These are phyloP conservation scores for Capreolus pygargus DNA, from an alignment of 2,113 vertebrate species.

Conservation along the genomic window DNA sequence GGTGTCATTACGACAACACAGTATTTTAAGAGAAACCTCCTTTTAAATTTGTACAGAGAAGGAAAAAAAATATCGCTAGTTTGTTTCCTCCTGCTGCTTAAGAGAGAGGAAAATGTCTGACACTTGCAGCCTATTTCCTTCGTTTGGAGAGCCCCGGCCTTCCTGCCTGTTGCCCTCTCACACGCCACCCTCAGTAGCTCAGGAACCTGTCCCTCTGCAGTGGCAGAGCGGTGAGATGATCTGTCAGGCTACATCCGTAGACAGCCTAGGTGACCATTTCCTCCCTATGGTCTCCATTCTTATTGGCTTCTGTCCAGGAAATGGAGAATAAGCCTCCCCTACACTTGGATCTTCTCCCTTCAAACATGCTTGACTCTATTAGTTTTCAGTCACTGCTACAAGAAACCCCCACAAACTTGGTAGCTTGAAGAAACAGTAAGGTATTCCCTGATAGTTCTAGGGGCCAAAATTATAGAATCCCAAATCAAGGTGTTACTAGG, in stretches of 20 bases:
- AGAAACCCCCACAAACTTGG: neutral
- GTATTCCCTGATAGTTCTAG: neutral
- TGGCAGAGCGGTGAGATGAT: neutral
- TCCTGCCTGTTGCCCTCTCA: too few relatives aligned
- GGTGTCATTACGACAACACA: too few relatives aligned
- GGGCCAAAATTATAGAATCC: neutral
- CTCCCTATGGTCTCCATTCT: neutral
- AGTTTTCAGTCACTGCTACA: neutral
- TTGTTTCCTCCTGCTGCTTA: too few relatives aligned
- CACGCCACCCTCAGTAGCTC: neutral
- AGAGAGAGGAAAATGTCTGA: too few relatives aligned
- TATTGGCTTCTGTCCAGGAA: neutral
- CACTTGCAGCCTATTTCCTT: too few relatives aligned
- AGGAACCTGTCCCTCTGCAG: neutral
- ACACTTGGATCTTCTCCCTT: neutral
- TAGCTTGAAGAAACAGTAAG: neutral
- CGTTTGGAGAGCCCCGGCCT: too few relatives aligned
- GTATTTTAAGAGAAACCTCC: too few relatives aligned
- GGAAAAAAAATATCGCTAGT: too few relatives aligned
- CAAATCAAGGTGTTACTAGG: neutral
- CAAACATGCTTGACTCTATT: neutral
- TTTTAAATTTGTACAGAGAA: too few relatives aligned
- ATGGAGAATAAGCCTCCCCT: neutral
- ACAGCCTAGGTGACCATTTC: neutral
- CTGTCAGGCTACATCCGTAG: neutral